phyloP scores from a whole-genome alignment of 2,888 invertebrate genomes.

The Ectemnius lituratus region DNA sequence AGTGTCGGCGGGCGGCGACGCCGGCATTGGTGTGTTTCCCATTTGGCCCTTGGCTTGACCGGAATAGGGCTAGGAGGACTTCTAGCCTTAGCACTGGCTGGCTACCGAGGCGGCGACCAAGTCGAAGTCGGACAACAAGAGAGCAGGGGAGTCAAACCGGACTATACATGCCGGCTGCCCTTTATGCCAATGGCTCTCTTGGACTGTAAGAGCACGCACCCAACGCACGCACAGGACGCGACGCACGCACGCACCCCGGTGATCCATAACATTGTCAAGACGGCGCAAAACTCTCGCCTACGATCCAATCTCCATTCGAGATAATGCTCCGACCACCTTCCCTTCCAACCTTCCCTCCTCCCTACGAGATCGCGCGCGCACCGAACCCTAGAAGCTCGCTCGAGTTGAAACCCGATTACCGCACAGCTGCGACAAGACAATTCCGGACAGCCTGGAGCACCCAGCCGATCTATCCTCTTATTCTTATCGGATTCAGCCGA shows the following conservation, averaged over 20 bases:
- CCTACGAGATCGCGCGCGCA: background rate
- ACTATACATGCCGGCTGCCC: slow-evolving; percentile 20
- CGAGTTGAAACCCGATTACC: slow-evolving; percentile 2
- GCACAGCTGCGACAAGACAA: too few species aligned
- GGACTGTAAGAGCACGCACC: slow-evolving; percentile 12
- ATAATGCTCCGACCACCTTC: slow-evolving; percentile 44
- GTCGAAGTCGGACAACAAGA: slow-evolving; percentile 20
- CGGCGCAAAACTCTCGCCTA: slow-evolving; percentile 54
- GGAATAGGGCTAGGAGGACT: slow-evolving; percentile 27
- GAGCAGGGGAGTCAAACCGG: slow-evolving; percentile 5
- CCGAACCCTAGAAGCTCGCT: background rate
- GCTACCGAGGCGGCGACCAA: too few species aligned
- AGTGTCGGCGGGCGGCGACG: slow-evolving; percentile 44
- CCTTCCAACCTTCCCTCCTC: slow-evolving; percentile 21
- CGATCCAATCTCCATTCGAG: slow-evolving; percentile 61
- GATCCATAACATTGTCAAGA: slow-evolving; percentile 74
- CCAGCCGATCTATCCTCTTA: too few species aligned
- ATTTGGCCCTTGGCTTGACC: too few species aligned
- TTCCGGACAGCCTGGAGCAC: too few species aligned
- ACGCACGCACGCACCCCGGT: slow-evolving; percentile 61
- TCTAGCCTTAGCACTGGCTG: too few species aligned
- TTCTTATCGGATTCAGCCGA: too few species aligned
- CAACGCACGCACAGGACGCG: slow-evolving; percentile 8
- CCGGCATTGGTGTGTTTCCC: too few species aligned
- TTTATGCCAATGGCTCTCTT: slow-evolving; percentile 37